A percentile compares a stretch with the other conserved stretches of the same genome.
phyloP scores from a whole-genome alignment of 2,113 vertebrate species.

The Notarius quadriscutis region DNA sequence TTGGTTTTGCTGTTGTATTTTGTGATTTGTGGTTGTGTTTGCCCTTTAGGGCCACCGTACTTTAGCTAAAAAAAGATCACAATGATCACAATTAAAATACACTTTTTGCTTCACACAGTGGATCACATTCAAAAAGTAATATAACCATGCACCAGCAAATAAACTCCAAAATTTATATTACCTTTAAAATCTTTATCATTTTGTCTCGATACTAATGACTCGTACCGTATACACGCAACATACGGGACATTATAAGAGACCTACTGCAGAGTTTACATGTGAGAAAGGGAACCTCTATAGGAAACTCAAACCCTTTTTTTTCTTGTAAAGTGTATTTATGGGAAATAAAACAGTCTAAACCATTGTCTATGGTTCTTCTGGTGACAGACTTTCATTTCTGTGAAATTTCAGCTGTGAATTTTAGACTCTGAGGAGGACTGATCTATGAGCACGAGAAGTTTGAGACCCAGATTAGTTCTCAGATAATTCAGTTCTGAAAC shows the following conservation, averaged over 20 bases:
- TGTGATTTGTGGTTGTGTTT: too few species aligned
- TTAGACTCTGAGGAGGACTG: background rate
- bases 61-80: too few species aligned
- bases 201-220: background rate
- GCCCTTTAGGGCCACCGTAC: too few species aligned
- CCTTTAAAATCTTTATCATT: background rate
- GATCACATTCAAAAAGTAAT: background rate
- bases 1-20: too few species aligned
- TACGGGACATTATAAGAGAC: background rate
- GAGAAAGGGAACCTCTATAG: background rate
- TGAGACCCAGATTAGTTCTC: conserved; percentile 31
- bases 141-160: background rate
- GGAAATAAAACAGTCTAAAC: background rate
- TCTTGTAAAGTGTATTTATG: background rate
- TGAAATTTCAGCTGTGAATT: background rate
- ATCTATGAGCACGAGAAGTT: background rate
- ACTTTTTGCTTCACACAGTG: background rate
- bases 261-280: background rate
- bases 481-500: background rate
- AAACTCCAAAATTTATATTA: background rate
- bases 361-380: background rate
- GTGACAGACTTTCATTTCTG: background rate
- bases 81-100: background rate
- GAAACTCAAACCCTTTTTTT: background rate
- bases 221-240: background rate